Conservation (phyloP, 2,113 vertebrate species). For the Callorhinus ursinus region DNA sequence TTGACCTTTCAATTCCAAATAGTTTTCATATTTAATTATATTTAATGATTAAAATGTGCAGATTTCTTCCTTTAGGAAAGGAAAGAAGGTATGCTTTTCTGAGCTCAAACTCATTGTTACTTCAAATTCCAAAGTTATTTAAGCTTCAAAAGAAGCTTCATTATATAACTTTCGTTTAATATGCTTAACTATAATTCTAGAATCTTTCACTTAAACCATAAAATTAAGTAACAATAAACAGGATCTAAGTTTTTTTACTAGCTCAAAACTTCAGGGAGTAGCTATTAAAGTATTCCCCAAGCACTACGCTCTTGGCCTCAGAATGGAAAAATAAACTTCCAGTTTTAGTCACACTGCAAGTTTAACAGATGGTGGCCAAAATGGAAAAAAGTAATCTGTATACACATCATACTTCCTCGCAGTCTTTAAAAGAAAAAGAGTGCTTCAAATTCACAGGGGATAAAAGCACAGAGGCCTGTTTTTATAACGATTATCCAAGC, state of each 20-base stretch:
- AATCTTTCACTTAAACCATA: conserved; percentile 31
- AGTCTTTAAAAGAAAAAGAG: conserved; percentile 34
- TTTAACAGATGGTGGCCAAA: conserved; percentile 50
- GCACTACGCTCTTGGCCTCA: conserved; percentile 31
- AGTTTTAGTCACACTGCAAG: background rate
- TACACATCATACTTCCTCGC: background rate
- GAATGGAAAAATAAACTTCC: conserved; percentile 47
- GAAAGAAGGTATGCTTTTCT: conserved; percentile 18
- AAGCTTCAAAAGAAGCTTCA: conserved; percentile 42
- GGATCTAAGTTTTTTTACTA: conserved; percentile 54
- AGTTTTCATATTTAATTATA: conserved; percentile 41
- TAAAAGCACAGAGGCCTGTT: conserved; percentile 25
- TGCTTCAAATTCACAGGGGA: conserved; percentile 27
- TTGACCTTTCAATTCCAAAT: background rate
- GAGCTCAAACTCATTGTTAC: conserved; percentile 20
- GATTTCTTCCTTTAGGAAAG: conserved; percentile 21
- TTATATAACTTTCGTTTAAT: conserved; percentile 44
- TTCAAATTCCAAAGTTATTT: conserved; percentile 35
- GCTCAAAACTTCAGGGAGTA: conserved; percentile 20
- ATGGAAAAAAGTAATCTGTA: conserved; percentile 26
- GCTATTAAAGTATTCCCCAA: conserved; percentile 50
- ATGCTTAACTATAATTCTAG: background rate
- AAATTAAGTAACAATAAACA: conserved; percentile 53
- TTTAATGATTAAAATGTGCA: conserved; percentile 36
- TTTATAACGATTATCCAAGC: background rate